Conservation (phyloP, 2,888 invertebrate genomes). For the Nipponacmea schrenckii region DNA sequence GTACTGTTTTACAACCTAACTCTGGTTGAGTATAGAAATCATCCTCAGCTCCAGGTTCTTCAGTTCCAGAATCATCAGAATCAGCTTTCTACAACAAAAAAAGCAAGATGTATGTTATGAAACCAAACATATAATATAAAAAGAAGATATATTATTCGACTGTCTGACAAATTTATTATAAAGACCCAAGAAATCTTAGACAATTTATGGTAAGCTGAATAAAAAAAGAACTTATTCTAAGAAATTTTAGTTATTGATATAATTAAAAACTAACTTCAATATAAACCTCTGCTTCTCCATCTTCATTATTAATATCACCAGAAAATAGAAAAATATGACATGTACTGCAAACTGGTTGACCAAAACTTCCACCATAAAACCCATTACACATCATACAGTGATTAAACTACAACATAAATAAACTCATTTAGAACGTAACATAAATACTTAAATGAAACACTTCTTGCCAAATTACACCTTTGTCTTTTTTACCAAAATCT, state of each 20-base stretch:
- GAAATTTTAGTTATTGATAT: no score
- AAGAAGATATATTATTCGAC: no score
- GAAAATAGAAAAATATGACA: slow-evolving; percentile 94
- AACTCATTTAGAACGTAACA: not conserved
- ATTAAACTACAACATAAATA: slow-evolving; percentile 72
- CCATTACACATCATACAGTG: slow-evolving; percentile 88
- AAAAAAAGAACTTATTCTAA: no score
- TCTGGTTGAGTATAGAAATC: slow-evolving; percentile 70
- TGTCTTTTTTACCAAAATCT: no score
- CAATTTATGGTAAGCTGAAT: no score
- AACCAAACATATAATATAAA: no score
- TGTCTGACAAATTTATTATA: no score
- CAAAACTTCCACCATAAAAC: slow-evolving; percentile 90
- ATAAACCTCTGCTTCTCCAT: slow-evolving; percentile 54
- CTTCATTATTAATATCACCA: slow-evolving; percentile 73
- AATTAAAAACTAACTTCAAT: slow-evolving; percentile 39
- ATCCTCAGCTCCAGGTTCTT: slow-evolving; percentile 78
- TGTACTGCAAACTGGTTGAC: slow-evolving; percentile 89
- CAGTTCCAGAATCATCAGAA: slow-evolving; percentile 93
- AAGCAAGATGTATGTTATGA: not conserved
- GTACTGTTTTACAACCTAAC: slow-evolving; percentile 19
- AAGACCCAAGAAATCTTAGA: no score
- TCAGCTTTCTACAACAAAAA: slow-evolving; percentile 76
- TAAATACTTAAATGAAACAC: slow-evolving; percentile 8
- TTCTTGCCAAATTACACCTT: no score